These are phyloP conservation scores for Todiramphus chloris DNA, from an alignment of 2,113 vertebrate species.

Conservation along the genomic window DNA sequence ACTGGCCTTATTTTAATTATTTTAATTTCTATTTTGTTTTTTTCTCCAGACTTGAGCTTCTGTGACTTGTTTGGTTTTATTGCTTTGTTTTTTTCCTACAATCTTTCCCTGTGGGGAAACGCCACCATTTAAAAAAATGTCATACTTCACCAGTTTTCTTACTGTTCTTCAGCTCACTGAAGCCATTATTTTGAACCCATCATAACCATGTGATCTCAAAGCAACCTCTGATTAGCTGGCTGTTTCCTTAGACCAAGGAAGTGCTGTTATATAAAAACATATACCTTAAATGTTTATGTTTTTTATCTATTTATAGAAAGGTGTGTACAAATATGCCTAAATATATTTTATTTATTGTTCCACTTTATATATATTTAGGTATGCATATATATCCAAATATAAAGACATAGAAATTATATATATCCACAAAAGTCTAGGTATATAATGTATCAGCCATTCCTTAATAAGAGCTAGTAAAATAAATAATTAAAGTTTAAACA, in stretches of 20 bases:
- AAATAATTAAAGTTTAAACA: neutral
- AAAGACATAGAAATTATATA: neutral
- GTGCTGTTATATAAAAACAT: neutral
- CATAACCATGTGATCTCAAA: neutral
- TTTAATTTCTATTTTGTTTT: neutral
- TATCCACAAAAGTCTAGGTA: neutral
- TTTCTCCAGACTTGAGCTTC: neutral
- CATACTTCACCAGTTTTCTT: neutral
- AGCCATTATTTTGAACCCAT: neutral
- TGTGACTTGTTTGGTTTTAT: neutral
- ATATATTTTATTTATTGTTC: neutral
- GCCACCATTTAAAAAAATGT: too few species aligned
- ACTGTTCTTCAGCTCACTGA: accelerated
- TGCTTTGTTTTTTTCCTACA: neutral
- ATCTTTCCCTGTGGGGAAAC: neutral
- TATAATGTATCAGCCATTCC: neutral
- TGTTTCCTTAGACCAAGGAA: neutral
- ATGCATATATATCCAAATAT: neutral
- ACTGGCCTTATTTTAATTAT: neutral
- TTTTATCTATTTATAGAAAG: neutral
- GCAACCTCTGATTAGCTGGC: neutral
- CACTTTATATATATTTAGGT: neutral
- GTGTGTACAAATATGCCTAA: neutral
- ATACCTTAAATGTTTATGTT: neutral
- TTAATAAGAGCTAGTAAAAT: neutral